A percentile compares a stretch with the other conserved stretches of the same genome.
Evolutionary conservation across 2,113 vertebrate genomes (phyloP).

Genomic region (Motacilla tschutschensis): DNA sequence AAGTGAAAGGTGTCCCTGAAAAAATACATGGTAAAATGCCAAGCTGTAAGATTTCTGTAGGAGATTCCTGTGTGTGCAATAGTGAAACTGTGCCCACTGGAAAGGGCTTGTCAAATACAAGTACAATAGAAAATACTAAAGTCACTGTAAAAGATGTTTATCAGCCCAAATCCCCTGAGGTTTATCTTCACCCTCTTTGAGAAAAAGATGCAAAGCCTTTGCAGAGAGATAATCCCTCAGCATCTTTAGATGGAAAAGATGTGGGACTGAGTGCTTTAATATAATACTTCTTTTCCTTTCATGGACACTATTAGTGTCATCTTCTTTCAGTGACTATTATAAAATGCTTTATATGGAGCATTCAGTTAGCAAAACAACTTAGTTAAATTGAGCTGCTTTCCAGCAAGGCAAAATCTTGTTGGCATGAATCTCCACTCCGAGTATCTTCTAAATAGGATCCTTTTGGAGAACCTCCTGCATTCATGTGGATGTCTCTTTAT

Average conservation of each 20-base stretch:
- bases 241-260: slow-evolving; percentile 53
- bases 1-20: not conserved
- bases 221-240: slow-evolving; percentile 50
- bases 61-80: not conserved
- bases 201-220: slow-evolving; percentile 39
- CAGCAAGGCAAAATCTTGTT: not conserved
- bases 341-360: not conserved
- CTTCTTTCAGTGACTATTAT: not conserved
- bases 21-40: not conserved
- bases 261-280: slow-evolving; percentile 35
- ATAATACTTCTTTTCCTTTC: slow-evolving; percentile 20
- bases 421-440: not conserved
- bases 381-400: slow-evolving; percentile 23
- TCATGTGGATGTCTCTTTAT: not conserved
- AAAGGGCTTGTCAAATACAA: not conserved
- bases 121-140: not conserved
- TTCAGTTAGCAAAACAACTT: slow-evolving; percentile 10
- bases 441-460: not conserved
- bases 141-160: slow-evolving; percentile 21
- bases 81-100: not conserved
- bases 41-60: not conserved
- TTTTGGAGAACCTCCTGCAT: not conserved
- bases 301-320: slow-evolving; percentile 14
- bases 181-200: slow-evolving; percentile 42
- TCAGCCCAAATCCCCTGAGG: slow-evolving; percentile 13